Evolutionary conservation across 2,888 invertebrate species (phyloP), one percentile per base, ranked within the genome.

Genomic region (Drosophila picticornis): DNA sequence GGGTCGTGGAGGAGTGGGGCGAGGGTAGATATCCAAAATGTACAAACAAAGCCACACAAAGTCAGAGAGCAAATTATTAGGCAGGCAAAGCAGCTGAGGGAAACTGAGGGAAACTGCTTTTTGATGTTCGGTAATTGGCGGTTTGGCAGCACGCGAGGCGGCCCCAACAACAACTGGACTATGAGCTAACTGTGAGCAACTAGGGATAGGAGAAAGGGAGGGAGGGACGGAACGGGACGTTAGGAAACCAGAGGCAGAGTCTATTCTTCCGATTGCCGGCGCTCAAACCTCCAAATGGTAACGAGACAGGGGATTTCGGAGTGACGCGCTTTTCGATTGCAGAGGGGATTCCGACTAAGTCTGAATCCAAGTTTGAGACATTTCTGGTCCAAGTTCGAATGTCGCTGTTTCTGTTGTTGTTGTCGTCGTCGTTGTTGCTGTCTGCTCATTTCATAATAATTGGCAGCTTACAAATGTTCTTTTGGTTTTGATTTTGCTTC

Each of bases 71-170:
- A 83, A 83, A 83, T 86, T 86, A 86, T 83, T 83, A 84, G 70
- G 70, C 84, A 83, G 75, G 65, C 87, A 73, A 63, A 70, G 29
- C 72, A 63, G 57, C 67, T 63, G 71, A 52, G 52, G 22, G 51
- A 22, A 31, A 22, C 75, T 77, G 72, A 77, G 78, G 84, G 81
- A 84, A 87, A 89, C 88, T 83, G 87, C 88, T 84, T 87, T 86
- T 87, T 87, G 88, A 87, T 87, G 90, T 87, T 87, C 80, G 83
- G 87, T 87, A 87, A 87, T 87, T 87, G 90, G 87, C 90, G 90
- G 87, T 89, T 87, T 87, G 87, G 90, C 88, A 87, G 85, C 87
- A 87, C 87, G 87, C 90, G 88, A 87, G 83, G 77, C 88, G 77
- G 83, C 59, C 69, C 64, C 56, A 51, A 59, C 52, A 67, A 46